Base-by-base conservation (phyloP, 35 echinoderm and acorn worm species). In the Chiridota heheva region DNA sequence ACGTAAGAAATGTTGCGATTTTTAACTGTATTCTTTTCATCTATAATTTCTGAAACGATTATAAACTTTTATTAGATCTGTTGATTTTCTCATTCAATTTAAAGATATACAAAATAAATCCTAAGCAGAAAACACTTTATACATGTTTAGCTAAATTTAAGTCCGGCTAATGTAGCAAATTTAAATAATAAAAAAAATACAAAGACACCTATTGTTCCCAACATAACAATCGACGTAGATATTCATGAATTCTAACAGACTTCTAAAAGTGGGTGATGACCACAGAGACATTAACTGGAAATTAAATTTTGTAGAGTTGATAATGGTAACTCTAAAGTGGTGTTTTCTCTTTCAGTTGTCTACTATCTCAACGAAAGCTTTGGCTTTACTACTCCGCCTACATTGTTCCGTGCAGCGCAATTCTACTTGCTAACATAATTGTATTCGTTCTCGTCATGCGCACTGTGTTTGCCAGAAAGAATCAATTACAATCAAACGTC, bases 361-460 rank as follows among this genome's bases (percentile, higher is more conserved):
- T 93, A 47, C 35, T 93, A 18, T 56, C 70, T 7, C 71, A 66
- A 24, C 56, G 49, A 4, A 93, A 88, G 7, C 44, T 51, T 3
- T 63, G 47, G 15, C 69, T 84, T 0, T 93, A 93, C 73, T 93
- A 93, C 75, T 24, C 78, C 5, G 49, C 77, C 0, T 93, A 93
- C 41, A 60, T 93, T 39, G 85, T 58, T 44, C 90, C 90, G 1
- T 93, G 90, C 57, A 72, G 76, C 1, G 40, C 81, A 7, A 76
- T 93, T 26, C 74, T 93, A 7, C 16, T 78, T 1, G 78, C 84
- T 36, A 93, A 93, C 53, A 76, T 93, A 41, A 48, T 93, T 45
- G 80, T 93, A 0, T 93, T 93, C 43, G 70, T 81, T 39, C 74
- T 93, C 60, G 72, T 93, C 2, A 44, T 93, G 42, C 40, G 74